A percentile compares a stretch with the other conserved stretches of the same genome.
phyloP scores from a whole-genome alignment of 2,797 vertebrate genomes.

The Rallus crepitans region DNA sequence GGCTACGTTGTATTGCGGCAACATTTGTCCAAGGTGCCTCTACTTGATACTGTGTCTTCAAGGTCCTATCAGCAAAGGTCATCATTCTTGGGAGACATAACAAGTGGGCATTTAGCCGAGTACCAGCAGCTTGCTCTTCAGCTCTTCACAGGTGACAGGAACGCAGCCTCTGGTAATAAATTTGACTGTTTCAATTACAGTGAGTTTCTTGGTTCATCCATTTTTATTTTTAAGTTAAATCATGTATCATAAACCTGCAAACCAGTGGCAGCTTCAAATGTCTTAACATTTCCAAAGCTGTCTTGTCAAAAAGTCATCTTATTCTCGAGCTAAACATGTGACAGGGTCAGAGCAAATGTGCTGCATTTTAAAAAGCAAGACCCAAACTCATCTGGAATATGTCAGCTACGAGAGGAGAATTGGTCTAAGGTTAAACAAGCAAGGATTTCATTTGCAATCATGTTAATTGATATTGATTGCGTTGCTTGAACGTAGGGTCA shows the following conservation, averaged over 20 bases:
- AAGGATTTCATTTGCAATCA: slow-evolving; percentile 54
- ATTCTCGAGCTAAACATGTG: slow-evolving; percentile 4
- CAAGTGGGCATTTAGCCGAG: background rate
- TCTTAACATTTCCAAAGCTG: slow-evolving; percentile 41
- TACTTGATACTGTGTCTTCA: background rate
- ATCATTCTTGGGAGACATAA: background rate
- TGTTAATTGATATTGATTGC: slow-evolving; percentile 68
- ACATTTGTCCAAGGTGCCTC: background rate
- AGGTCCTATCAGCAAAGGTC: background rate
- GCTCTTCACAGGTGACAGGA: slow-evolving; percentile 34
- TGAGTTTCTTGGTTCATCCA: slow-evolving; percentile 41
- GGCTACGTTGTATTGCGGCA: background rate
- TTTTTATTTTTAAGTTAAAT: slow-evolving; percentile 55
- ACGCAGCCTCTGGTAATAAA: slow-evolving; percentile 13
- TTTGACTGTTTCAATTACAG: slow-evolving; percentile 41
- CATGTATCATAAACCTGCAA: slow-evolving; percentile 20
- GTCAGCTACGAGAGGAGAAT: slow-evolving; percentile 32
- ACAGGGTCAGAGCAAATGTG: slow-evolving; percentile 24
- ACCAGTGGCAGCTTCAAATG: slow-evolving; percentile 14
- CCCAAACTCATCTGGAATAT: slow-evolving; percentile 39
- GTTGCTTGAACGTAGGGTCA: slow-evolving; percentile 1
- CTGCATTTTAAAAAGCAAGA: slow-evolving; percentile 12
- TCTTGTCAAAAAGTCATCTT: slow-evolving; percentile 48
- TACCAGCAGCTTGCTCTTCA: background rate
- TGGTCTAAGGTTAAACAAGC: slow-evolving; percentile 65